Evolutionary conservation across 2,888 invertebrate genomes (phyloP).

Genomic region (Lepidochitona cinerea): DNA sequence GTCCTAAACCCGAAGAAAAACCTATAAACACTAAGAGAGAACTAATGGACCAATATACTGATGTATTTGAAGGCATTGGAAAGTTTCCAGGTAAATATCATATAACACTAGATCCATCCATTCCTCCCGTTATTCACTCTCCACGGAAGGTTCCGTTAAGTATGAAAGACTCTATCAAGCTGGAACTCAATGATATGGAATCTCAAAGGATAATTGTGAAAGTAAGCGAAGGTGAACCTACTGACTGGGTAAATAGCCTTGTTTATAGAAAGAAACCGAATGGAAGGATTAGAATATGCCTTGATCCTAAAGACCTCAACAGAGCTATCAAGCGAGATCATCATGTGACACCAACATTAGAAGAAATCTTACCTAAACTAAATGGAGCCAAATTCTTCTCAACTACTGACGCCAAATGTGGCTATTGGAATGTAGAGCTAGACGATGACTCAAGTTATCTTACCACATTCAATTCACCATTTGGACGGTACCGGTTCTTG

Average conservation of each 20-base stretch:
- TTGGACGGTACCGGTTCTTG: neutral
- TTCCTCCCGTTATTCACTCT: conserved; percentile 2
- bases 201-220: neutral
- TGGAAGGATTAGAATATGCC: conserved; percentile 19
- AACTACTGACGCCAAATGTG: conserved; percentile 26
- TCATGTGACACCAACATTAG: conserved; percentile 19
- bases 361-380: conserved; percentile 21
- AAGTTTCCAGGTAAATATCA: conserved; percentile 7
- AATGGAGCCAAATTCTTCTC: conserved; percentile 16
- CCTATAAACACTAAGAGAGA: conserved; percentile 3
- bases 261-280: too few species aligned
- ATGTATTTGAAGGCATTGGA: conserved; percentile 10
- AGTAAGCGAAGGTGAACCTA: conserved; percentile 12
- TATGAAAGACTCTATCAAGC: neutral
- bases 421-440: conserved; percentile 26
- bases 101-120: neutral
- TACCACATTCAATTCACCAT: conserved; percentile 20
- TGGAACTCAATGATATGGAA: conserved; percentile 3
- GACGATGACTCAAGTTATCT: conserved; percentile 4
- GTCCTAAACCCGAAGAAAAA: neutral
- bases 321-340: conserved; percentile 15
- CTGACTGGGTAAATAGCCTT: conserved; percentile 20
- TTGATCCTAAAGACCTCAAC: conserved; percentile 12
- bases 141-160: neutral
- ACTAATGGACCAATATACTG: neutral